These are phyloP conservation scores for Orthochromis indermauri DNA, from an alignment of 2,113 vertebrate genomes.

Conservation along the genomic window DNA sequence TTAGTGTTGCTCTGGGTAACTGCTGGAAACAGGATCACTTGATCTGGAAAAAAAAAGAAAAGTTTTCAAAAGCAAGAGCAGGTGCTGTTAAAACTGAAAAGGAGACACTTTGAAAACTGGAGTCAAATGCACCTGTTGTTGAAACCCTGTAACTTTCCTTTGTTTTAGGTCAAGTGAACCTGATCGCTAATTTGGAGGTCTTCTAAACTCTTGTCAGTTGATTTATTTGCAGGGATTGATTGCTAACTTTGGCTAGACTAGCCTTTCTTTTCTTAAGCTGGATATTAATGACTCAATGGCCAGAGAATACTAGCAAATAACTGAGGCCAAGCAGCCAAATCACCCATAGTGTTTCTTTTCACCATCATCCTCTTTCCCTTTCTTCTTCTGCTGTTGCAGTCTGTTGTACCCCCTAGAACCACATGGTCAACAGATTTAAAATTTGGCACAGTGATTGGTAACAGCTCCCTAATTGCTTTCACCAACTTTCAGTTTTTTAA, in stretches of 20 bases:
- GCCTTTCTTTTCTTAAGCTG: slow-evolving; percentile 1
- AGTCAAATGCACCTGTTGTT: slow-evolving; percentile 57
- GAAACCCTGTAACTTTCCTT: slow-evolving; percentile 37
- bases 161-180: slow-evolving; percentile 21
- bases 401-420: not conserved
- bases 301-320: not conserved
- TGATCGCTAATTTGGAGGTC: slow-evolving; percentile 27
- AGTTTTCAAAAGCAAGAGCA: slow-evolving; percentile 34
- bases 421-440: not conserved
- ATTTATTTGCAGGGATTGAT: slow-evolving; percentile 51
- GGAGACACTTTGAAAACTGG: slow-evolving; percentile 28
- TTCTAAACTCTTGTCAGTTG: slow-evolving; percentile 18
- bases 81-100: slow-evolving; percentile 45
- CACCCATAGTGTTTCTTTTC: not conserved
- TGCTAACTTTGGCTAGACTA: not conserved
- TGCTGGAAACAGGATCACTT: slow-evolving; percentile 61
- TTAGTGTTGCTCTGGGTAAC: slow-evolving; percentile 62
- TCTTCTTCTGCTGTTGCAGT: not conserved
- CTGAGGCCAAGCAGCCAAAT: not conserved
- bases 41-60: slow-evolving; percentile 12
- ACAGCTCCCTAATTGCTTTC: not conserved
- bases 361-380: not conserved
- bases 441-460: not conserved
- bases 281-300: not conserved
- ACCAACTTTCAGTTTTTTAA: not conserved